Percentiles rank a stretch among this genome's conserved stretches.
These are phyloP conservation scores for Chirona hameri DNA, from an alignment of 2,888 invertebrate genomes.

Conservation along the genomic window DNA sequence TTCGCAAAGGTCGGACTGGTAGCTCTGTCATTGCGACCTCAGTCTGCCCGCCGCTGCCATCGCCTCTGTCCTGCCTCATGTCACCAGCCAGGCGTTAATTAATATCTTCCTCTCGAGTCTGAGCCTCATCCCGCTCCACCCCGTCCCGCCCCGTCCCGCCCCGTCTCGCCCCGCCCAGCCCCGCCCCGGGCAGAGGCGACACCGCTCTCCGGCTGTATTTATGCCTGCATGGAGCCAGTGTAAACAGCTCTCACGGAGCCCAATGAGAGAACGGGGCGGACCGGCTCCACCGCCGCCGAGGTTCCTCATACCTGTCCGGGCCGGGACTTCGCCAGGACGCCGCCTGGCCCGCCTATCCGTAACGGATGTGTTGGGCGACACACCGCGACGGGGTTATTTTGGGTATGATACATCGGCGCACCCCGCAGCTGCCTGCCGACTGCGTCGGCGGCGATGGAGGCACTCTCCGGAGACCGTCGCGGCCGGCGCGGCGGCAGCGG, in stretches of 20 bases:
- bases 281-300: too few relatives aligned
- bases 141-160: too few relatives aligned
- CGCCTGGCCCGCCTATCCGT: conserved; percentile 1
- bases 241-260: neutral
- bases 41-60: too few relatives aligned
- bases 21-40: too few relatives aligned
- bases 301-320: neutral
- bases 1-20: too few relatives aligned
- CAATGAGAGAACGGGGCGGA: neutral
- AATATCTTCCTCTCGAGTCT: too few relatives aligned
- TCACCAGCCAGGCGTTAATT: neutral
- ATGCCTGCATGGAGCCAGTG: neutral
- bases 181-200: too few relatives aligned
- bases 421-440: neutral
- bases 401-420: conserved; percentile 22
- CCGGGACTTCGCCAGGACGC: neutral
- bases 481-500: neutral
- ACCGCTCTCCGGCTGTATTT: neutral
- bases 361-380: neutral
- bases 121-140: too few relatives aligned
- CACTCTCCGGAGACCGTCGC: neutral
- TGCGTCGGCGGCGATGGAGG: neutral
- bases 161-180: too few relatives aligned
- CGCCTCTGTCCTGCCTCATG: neutral
- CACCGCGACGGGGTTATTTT: conserved; percentile 1